These are phyloP conservation scores for Sisor rabdophorus DNA, from an alignment of 2,113 vertebrate species.

Conservation along the genomic window DNA sequence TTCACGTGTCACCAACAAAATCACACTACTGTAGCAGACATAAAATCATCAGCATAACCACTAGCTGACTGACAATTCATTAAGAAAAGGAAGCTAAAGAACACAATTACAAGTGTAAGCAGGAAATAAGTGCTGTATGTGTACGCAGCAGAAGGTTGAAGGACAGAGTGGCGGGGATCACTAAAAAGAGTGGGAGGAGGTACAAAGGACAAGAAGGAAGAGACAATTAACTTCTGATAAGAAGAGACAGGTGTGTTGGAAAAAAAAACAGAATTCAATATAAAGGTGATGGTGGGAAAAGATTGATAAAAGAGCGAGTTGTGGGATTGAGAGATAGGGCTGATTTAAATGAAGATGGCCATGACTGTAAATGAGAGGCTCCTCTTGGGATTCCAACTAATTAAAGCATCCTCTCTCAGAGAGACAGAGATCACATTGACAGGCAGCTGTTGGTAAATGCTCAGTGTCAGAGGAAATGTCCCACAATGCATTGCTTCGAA, in stretches of 20 bases:
- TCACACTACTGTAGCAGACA: slow-evolving; percentile 34
- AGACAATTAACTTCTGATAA: slow-evolving; percentile 46
- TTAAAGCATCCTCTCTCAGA: slow-evolving; percentile 52
- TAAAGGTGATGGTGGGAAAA: slow-evolving; percentile 32
- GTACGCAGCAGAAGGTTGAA: neutral
- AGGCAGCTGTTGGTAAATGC: slow-evolving; percentile 54
- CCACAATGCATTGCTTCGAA: slow-evolving; percentile 49
- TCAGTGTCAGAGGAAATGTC: slow-evolving; percentile 48
- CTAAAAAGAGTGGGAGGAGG: slow-evolving; percentile 27
- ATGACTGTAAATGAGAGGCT: slow-evolving; percentile 49
- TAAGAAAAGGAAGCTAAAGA: slow-evolving; percentile 23
- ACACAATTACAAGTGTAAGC: slow-evolving; percentile 21
- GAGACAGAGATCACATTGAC: slow-evolving; percentile 49
- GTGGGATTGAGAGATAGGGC: slow-evolving; percentile 39
- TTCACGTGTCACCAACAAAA: slow-evolving; percentile 53
- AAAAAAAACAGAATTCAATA: slow-evolving; percentile 33
- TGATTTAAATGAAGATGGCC: slow-evolving; percentile 54
- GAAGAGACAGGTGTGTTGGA: slow-evolving; percentile 46
- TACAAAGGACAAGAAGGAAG: slow-evolving; percentile 17
- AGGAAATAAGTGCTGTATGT: slow-evolving; percentile 2
- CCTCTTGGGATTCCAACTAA: slow-evolving; percentile 54
- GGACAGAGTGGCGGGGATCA: slow-evolving; percentile 23
- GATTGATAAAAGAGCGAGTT: slow-evolving; percentile 40
- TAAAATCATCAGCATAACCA: slow-evolving; percentile 34
- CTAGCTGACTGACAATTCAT: slow-evolving; percentile 25